Base-by-base conservation (phyloP, 2,797 vertebrate genomes). In the Holocentrus rufus region DNA sequence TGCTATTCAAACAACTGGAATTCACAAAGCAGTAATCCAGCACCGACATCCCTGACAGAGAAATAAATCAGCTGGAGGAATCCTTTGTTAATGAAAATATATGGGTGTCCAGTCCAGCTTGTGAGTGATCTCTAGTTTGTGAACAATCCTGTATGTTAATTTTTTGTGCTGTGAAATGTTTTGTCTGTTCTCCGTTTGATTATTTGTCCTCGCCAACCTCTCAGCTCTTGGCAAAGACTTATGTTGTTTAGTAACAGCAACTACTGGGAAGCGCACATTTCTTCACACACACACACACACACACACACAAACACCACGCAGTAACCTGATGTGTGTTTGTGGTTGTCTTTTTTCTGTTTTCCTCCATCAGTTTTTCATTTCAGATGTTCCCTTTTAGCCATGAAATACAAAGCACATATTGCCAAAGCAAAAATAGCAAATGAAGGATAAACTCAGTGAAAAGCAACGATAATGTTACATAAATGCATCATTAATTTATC, bases 61-160 rank as follows among this genome's bases (percentile, higher is more conserved):
- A 52, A 57, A 68, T 73, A 69, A 76, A 80, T 76, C 39, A 73
- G 36, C 47, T 15, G 7, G 63, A 65, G 46, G 39, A 57, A 42
- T 58, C 18, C 50, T 68, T 3, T 31, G 50, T 27, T 80, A 76
- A 71, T 78, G 69, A 69, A 67, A 71, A 62, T 79, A 63, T 83
- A 52, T 2, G 39, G 39, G 3, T 42, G 39, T 42, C 10, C 14
- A 3, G 39, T 42, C 39, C 39, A 42, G 14, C 39, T 58, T 56
- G 42, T 47, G 18, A 58, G 57, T 22, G 57, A 4, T 64, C 50
- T 14, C 27, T 4, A 22, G 1, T 72, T 23, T 64, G 20, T 31
- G 20, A 74, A 74, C 27, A 59, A 42, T 61, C 5, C 7, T 46
- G 53, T 14, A 22, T 36, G 56, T 49, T n/a, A 65, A 55, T n/a